phyloP scores from a whole-genome alignment of 2,113 vertebrate genomes.

The Ceyx cyanopectus region DNA sequence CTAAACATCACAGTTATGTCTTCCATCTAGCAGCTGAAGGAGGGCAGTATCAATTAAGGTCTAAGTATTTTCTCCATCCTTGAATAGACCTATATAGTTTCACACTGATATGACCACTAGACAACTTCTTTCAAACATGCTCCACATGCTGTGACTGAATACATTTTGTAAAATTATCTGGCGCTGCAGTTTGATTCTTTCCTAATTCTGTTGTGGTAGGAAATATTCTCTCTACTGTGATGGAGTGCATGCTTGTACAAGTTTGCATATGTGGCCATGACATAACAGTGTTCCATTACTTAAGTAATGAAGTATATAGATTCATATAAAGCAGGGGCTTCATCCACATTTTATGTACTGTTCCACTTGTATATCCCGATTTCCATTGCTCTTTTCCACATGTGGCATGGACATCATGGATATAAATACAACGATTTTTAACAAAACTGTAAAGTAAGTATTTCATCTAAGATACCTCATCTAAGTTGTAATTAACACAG shows the following conservation, averaged over 20 bases:
- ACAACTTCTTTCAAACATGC: background rate
- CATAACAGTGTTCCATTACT: background rate
- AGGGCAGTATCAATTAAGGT: background rate
- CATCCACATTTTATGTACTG: background rate
- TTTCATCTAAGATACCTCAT: background rate
- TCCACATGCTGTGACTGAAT: background rate
- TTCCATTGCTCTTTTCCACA: background rate
- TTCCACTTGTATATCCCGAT: background rate
- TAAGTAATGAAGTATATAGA: background rate
- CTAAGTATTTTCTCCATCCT: accelerated
- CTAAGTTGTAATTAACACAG: background rate
- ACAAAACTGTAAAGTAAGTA: background rate
- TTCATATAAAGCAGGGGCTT: background rate
- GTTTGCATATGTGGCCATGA: background rate
- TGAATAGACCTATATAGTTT: background rate
- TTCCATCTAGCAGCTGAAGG: background rate
- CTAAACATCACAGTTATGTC: background rate
- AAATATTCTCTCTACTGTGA: background rate
- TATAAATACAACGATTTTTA: background rate
- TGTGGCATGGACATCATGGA: background rate
- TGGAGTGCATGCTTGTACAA: background rate
- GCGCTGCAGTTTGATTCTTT: background rate
- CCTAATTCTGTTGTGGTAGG: background rate
- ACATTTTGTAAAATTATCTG: background rate
- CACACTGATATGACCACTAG: background rate